Base-by-base conservation (phyloP, 2,113 vertebrate species). In the Emydura subglobosa region DNA sequence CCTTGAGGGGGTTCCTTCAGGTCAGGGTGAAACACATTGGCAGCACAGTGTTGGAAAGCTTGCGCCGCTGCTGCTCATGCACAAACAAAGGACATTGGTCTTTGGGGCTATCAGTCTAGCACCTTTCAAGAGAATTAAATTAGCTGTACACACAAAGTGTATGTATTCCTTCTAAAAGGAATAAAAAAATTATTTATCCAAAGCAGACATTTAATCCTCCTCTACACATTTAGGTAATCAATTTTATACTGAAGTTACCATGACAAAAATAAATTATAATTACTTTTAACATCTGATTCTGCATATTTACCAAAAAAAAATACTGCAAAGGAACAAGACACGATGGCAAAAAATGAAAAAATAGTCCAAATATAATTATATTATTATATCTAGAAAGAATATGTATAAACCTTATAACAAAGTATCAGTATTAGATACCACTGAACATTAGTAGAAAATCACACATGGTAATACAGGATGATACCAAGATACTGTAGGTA, bases 71-170 rank as follows among this genome's bases (percentile, higher is more conserved):
- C 82, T 97, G 92, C 90, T 98, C 94, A 97, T 95, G 97, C 97
- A 98, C 97, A 97, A 96, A 97, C 79, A 97, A 97, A 95, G 83
- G 89, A 93, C 84, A 97, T 96, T n/a, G 29, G 93, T 94, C 94
- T 89, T 96, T 96, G 89, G 86, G 92, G 94, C 96, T 97, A 97
- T 97, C 97, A 97, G 93, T 97, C 96, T 83, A 95, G 92, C 91
- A 95, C 88, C 90, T 94, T 94, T 97, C 96, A 96, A 94, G 92
- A 95, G 94, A 95, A 91, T 76, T 88, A 97, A 91, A 96, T 96
- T 95, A 89, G 81, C 89, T 95, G 81, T 83, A 92, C 54, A 93
- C 27, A 76, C 87, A 85, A 94, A 92, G 89, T 80, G 51, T 59
- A 95, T 84, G 86, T 93, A 86, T 53, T 27, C 57, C 22, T 94